Conservation (phyloP, 2,797 vertebrate species). For the Nannoperca obscura region DNA sequence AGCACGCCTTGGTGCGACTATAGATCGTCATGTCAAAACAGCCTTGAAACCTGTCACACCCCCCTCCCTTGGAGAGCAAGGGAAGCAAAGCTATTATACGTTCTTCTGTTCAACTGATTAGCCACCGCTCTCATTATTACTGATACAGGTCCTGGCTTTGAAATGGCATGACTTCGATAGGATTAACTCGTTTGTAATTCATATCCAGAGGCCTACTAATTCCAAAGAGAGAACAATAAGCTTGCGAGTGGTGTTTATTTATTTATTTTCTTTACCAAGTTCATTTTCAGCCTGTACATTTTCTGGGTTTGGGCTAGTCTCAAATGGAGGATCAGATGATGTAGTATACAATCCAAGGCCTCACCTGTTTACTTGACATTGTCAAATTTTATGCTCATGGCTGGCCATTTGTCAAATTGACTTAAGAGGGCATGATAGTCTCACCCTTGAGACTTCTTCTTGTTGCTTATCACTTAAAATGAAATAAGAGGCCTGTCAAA, state of each 20-base stretch:
- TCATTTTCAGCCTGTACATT: slow-evolving; percentile 35
- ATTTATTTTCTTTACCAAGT: slow-evolving; percentile 34
- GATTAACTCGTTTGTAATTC: slow-evolving; percentile 73
- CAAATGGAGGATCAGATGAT: slow-evolving; percentile 47
- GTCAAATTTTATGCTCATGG: slow-evolving; percentile 53
- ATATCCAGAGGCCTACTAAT: slow-evolving; percentile 56
- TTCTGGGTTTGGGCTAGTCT: slow-evolving; percentile 15
- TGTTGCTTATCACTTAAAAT: slow-evolving; percentile 68
- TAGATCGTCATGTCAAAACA: slow-evolving; percentile 81
- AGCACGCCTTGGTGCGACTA: slow-evolving; percentile 70
- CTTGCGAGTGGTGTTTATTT: slow-evolving; percentile 36
- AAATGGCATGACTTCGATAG: slow-evolving; percentile 68
- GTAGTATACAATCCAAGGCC: slow-evolving; percentile 48
- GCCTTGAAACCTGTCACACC: slow-evolving; percentile 73
- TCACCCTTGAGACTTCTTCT: slow-evolving; percentile 63
- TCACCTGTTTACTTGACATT: slow-evolving; percentile 45
- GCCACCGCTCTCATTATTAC: slow-evolving; percentile 71
- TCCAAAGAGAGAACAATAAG: slow-evolving; percentile 55
- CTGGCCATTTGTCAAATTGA: slow-evolving; percentile 75
- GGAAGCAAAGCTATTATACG: slow-evolving; percentile 77
- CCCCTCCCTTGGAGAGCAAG: slow-evolving; percentile 62
- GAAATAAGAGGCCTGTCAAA: slow-evolving; percentile 66
- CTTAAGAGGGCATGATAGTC: slow-evolving; percentile 62
- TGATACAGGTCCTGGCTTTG: slow-evolving; percentile 65
- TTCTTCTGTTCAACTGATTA: slow-evolving; percentile 81